Evolutionary conservation across 2,113 vertebrate genomes (phyloP), one percentile per base, ranked within the genome.

Genomic region (Strix uralensis): DNA sequence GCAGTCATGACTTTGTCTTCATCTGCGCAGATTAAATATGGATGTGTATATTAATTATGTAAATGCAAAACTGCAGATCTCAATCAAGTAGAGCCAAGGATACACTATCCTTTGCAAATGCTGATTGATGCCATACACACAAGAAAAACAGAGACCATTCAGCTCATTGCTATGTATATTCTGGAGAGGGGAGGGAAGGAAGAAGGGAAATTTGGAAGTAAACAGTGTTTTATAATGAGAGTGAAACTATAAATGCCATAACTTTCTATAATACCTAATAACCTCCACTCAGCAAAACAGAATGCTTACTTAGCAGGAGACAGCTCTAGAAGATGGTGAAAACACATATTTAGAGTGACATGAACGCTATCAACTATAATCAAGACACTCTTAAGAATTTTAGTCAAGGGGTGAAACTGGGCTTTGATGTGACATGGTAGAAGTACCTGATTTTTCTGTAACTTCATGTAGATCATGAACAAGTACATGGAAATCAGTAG

Each of bases 21-120:
- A 96, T 96, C 75, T 96, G 47, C 79, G 85, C 92, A 95, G 88
- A 94, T 96, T 96, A 88, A 96, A 96, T 96, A 96, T 96, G 91
- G 69, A 94, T 96, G 81, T 62, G 86, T 87, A 91, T 92, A 95
- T 92, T 92, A 97, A 92, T 95, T 97, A 96, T 96, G 92, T 81
- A 95, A 97, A 96, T 81, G 71, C 0, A 0, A 92, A 90, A 71
- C 86, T 95, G 87, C 70, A 96, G 83, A 90, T 97, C 88, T 95
- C 81, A 96, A 91, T 91, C 86, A 96, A 92, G 81, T 86, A 82
- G 61, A 94, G 89, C 84, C 87, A 97, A 96, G 83, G 85, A 97
- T 95, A 94, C 77, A 66, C 86, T 95, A 97, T 80, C 63, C 73
- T 96, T 92, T 95, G 83, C 72, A 88, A 95, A 51, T 79, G 58